phyloP scores from a whole-genome alignment of 2,797 vertebrate genomes.

The Gallinago nigripennis region DNA sequence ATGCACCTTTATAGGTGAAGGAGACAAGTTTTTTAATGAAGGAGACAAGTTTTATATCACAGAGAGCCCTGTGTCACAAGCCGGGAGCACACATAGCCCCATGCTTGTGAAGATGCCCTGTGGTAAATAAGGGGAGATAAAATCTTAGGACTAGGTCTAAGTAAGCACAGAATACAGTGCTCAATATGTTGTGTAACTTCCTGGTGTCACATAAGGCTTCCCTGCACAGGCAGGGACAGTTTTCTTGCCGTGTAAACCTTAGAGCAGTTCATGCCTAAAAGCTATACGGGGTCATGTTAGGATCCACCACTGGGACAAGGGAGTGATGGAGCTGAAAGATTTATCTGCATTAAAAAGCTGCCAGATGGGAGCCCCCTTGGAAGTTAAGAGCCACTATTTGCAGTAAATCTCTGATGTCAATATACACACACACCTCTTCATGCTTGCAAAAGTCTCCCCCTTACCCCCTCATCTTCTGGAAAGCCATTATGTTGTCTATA shows the following conservation, averaged over 20 bases:
- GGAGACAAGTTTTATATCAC: background rate
- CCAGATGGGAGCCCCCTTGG: background rate
- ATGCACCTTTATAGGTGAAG: background rate
- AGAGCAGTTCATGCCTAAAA: background rate
- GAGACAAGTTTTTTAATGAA: background rate
- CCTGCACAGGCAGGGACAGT: background rate
- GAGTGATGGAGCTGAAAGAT: background rate
- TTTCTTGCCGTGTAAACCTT: background rate
- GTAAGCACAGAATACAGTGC: background rate
- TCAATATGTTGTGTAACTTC: background rate
- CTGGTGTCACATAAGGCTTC: background rate
- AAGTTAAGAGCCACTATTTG: background rate
- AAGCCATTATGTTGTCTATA: background rate
- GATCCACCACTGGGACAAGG: background rate
- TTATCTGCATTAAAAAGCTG: background rate
- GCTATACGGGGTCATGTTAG: background rate
- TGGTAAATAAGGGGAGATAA: background rate
- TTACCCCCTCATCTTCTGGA: background rate
- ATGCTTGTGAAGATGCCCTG: background rate
- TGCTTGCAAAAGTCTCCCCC: background rate
- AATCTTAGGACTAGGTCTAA: background rate
- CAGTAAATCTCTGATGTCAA: background rate
- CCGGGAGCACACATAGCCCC: accelerated
- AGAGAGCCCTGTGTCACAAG: background rate
- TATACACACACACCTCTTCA: background rate